A percentile compares a stretch with the other conserved stretches of the same genome.
These are phyloP conservation scores for Rhizomys pruinosus DNA, from an alignment of 2,113 vertebrate species.

Conservation along the genomic window DNA sequence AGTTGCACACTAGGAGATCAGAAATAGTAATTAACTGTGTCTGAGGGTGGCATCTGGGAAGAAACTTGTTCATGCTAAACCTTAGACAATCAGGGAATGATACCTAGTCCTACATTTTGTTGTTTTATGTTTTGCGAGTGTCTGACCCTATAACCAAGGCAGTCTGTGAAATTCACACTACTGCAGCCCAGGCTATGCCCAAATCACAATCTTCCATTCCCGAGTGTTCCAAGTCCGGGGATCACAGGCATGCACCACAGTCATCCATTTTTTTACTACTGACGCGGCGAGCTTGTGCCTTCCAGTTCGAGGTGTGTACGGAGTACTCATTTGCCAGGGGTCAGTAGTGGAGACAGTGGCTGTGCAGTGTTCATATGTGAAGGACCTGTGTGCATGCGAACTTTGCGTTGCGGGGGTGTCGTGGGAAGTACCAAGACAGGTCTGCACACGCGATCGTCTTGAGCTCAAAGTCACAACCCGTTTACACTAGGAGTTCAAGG, in stretches of 20 bases:
- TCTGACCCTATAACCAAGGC: neutral
- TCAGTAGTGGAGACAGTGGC: no score
- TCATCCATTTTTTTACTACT: slow-evolving; percentile 13
- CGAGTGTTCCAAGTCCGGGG: neutral
- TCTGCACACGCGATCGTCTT: no score
- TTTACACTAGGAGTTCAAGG: no score
- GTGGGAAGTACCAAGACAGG: no score
- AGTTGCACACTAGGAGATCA: neutral
- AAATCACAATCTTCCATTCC: neutral
- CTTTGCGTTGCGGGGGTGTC: no score
- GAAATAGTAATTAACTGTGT: neutral
- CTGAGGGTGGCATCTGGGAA: neutral
- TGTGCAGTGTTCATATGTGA: no score
- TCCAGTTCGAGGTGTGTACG: no score
- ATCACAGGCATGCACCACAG: neutral
- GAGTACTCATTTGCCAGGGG: no score
- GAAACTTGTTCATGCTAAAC: neutral
- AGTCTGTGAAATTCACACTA: neutral
- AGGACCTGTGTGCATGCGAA: no score
- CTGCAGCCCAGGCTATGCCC: neutral
- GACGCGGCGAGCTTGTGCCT: no score
- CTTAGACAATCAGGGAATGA: slow-evolving; percentile 22
- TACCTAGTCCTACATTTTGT: neutral
- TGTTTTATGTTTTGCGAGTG: neutral
- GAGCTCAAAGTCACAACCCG: no score